These are phyloP conservation scores for Dryas iulia DNA, from an alignment of 1,140 invertebrate species.

Conservation along the genomic window DNA sequence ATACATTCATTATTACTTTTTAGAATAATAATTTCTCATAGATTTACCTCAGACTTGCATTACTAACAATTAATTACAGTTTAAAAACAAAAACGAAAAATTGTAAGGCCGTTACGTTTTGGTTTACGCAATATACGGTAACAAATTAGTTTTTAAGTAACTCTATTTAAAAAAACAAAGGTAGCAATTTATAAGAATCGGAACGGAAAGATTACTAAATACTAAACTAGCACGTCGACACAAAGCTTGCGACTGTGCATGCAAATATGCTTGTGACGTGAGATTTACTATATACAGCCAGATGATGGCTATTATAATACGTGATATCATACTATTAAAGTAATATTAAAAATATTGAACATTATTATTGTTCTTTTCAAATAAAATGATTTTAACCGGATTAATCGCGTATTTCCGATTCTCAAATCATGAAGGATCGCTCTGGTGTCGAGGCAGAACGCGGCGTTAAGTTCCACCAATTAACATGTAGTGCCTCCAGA, in stretches of 20 bases:
- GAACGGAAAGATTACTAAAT: conserved; percentile 2
- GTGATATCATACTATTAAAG: conserved; percentile 20
- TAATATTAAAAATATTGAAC: too few relatives aligned
- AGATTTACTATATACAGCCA: conserved; percentile 6
- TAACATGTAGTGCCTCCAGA: too few relatives aligned
- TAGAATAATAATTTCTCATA: too few relatives aligned
- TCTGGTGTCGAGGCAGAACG: neutral
- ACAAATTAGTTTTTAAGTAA: neutral
- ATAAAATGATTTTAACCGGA: too few relatives aligned
- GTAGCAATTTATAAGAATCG: neutral
- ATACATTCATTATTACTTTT: too few relatives aligned
- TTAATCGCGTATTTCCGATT: too few relatives aligned
- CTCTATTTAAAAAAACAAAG: neutral
- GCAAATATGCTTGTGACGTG: conserved; percentile 22
- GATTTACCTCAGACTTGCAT: too few relatives aligned
- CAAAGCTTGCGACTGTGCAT: conserved; percentile 7
- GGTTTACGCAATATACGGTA: neutral
- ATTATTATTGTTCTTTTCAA: too few relatives aligned
- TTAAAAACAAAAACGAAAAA: too few relatives aligned
- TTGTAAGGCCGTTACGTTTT: too few relatives aligned
- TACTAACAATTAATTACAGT: too few relatives aligned
- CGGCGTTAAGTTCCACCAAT: neutral
- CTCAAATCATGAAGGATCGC: too few relatives aligned
- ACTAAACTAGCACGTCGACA: conserved; percentile 9
- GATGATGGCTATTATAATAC: conserved; percentile 19